phyloP scores from a whole-genome alignment of 2,888 invertebrate species.

The Clistopyga incitator region DNA sequence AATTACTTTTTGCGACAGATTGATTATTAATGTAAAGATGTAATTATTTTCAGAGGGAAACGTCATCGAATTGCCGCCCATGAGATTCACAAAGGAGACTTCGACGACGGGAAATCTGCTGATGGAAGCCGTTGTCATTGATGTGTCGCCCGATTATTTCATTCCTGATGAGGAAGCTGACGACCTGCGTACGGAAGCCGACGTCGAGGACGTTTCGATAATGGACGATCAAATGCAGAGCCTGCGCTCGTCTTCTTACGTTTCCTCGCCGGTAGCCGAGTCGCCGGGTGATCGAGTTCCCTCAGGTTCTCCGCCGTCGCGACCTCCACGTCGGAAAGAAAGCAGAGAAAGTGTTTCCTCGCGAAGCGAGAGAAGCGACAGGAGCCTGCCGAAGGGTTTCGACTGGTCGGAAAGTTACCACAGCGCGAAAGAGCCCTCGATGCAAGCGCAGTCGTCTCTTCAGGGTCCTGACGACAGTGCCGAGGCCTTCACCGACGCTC shows the following conservation, averaged over 20 bases:
- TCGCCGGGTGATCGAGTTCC: conserved; percentile 66
- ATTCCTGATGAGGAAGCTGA: conserved; percentile 92
- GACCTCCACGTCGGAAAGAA: conserved; percentile 87
- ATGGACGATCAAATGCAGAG: conserved; percentile 89
- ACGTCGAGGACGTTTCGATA: conserved; percentile 93
- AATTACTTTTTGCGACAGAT: too few species aligned
- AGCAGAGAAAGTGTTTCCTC: conserved; percentile 85
- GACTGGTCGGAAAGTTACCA: conserved; percentile 80
- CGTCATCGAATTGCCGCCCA: conserved; percentile 93
- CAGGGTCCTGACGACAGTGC: conserved; percentile 78
- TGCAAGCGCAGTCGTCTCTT: conserved; percentile 69
- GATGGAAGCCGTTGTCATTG: conserved; percentile 96
- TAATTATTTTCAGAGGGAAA: conserved; percentile 88
- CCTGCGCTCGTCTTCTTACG: conserved; percentile 70
- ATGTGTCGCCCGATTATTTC: conserved; percentile 94
- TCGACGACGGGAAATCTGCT: conserved; percentile 94
- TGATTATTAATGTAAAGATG: too few species aligned
- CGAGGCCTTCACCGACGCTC: conserved; percentile 81
- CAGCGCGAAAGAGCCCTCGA: conserved; percentile 78
- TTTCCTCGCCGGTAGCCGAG: conserved; percentile 73
- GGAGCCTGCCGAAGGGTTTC: conserved; percentile 69
- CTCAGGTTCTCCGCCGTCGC: conserved; percentile 84
- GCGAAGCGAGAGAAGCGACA: conserved; percentile 83
- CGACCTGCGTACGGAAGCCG: conserved; percentile 94
- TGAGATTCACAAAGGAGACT: conserved; percentile 95